Evolutionary conservation across 2,113 vertebrate species (phyloP).

Genomic region (Pseudopipra pipra): DNA sequence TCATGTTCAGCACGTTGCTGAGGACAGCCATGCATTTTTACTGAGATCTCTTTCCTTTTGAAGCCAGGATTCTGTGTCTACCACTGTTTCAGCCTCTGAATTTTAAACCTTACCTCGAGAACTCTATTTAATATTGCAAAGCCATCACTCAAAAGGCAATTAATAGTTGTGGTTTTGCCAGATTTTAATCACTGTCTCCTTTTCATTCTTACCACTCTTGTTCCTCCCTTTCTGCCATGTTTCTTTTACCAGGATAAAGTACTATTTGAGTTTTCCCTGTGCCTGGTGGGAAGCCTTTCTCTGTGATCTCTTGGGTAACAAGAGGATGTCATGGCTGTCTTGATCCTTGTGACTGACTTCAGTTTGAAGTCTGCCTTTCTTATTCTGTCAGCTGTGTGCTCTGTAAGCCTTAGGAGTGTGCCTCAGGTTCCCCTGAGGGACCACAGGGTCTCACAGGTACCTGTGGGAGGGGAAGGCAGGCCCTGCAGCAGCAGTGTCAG

Average conservation of each 20-base stretch:
- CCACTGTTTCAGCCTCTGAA: not conserved
- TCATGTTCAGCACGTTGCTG: not conserved
- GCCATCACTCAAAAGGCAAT: not conserved
- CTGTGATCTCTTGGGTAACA: not conserved
- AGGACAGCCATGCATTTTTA: constrained; percentile 23
- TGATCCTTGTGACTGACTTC: not conserved
- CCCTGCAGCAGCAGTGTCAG: not conserved
- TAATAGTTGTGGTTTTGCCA: not conserved
- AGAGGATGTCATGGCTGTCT: not conserved
- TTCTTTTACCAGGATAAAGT: not conserved
- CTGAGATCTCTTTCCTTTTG: constrained; percentile 16
- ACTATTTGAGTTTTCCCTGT: not conserved
- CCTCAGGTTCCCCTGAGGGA: not conserved
- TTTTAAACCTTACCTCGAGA: constrained; percentile 20
- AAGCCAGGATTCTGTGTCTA: not conserved
- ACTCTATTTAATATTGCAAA: not conserved
- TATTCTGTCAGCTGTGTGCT: not conserved
- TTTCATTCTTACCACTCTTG: not conserved
- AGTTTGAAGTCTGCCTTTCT: not conserved
- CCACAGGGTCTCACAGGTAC: not conserved
- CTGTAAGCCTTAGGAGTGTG: not conserved
- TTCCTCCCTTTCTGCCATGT: not conserved
- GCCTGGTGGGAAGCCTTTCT: not conserved
- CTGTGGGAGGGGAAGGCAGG: not conserved
- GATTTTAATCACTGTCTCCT: not conserved